These are phyloP conservation scores for Labeo catla DNA, from an alignment of 2,113 vertebrate genomes.

Conservation along the genomic window DNA sequence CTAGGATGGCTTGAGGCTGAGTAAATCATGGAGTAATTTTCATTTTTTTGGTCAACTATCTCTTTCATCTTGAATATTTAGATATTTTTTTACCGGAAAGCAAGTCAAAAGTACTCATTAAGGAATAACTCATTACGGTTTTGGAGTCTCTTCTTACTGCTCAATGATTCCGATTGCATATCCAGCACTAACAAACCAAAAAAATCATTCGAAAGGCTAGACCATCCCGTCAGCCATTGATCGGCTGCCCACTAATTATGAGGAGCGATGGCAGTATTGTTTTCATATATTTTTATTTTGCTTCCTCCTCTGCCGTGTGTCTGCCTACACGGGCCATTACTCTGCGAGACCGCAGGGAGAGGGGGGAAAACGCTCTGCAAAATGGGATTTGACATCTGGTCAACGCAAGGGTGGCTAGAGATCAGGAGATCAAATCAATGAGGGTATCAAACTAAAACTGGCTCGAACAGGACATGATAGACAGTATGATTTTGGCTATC, in stretches of 20 bases:
- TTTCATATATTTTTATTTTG: constrained; percentile 46
- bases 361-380: neutral
- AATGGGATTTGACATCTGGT: constrained; percentile 49
- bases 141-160: neutral
- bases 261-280: constrained; percentile 49
- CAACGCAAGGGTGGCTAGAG: neutral
- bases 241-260: constrained; percentile 49
- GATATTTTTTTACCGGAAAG: neutral
- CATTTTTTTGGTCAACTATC: too few relatives aligned
- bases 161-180: neutral
- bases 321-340: constrained; percentile 38
- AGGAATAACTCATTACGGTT: neutral
- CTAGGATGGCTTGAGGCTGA: too few relatives aligned
- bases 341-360: neutral
- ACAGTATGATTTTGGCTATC: neutral
- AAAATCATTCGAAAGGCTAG: constrained; percentile 23
- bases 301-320: neutral
- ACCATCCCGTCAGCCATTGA: constrained; percentile 46
- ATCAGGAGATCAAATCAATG: constrained; percentile 45
- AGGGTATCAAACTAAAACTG: neutral
- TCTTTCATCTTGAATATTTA: neutral
- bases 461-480: neutral
- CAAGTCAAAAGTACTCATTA: neutral
- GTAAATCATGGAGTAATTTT: too few relatives aligned
- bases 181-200: constrained; percentile 25